phyloP scores from a whole-genome alignment of 2,113 vertebrate species.

The Crypturellus undulatus region DNA sequence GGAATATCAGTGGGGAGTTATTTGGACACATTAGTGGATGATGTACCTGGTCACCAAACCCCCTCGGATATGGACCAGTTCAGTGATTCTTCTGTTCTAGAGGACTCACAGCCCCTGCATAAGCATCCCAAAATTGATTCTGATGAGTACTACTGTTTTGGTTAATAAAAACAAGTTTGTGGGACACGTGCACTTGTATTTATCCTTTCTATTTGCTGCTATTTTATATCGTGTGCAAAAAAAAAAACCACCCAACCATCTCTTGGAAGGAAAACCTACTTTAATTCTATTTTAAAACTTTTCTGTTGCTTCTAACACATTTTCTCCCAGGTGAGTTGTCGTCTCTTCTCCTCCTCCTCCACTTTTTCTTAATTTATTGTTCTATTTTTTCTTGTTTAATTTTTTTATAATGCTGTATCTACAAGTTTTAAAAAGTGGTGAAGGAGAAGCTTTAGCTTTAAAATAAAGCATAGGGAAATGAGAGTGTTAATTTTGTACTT shows the following conservation, averaged over 20 bases:
- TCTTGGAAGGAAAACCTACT: slow-evolving; percentile 53
- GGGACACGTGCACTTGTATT: slow-evolving; percentile 72
- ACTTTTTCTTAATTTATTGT: slow-evolving; percentile 79
- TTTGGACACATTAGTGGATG: slow-evolving; percentile 93
- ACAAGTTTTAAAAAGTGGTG: slow-evolving; percentile 36
- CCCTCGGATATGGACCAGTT: slow-evolving; percentile 87
- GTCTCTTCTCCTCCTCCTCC: slow-evolving; percentile 18
- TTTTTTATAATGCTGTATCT: slow-evolving; percentile 51
- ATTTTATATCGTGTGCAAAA: slow-evolving; percentile 69
- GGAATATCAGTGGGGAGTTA: slow-evolving; percentile 94
- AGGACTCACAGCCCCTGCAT: slow-evolving; percentile 79
- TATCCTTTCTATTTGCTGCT: slow-evolving; percentile 77
- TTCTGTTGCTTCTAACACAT: slow-evolving; percentile 63
- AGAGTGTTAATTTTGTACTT: slow-evolving; percentile 64
- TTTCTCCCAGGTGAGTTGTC: slow-evolving; percentile 2
- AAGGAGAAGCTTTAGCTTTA: slow-evolving; percentile 73
- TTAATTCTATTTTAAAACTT: slow-evolving; percentile 48
- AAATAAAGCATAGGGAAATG: slow-evolving; percentile 61
- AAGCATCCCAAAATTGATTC: slow-evolving; percentile 84
- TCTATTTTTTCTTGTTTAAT: slow-evolving; percentile 24
- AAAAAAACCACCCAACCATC: background rate
- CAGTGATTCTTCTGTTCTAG: slow-evolving; percentile 81
- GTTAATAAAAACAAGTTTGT: slow-evolving; percentile 74
- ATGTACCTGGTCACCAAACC: slow-evolving; percentile 85
- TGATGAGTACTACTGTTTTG: slow-evolving; percentile 96